Percentiles rank a stretch among this genome's conserved stretches.
Evolutionary conservation across 2,888 invertebrate genomes (phyloP).

Genomic region (Heteromyza rotundicornis): DNA sequence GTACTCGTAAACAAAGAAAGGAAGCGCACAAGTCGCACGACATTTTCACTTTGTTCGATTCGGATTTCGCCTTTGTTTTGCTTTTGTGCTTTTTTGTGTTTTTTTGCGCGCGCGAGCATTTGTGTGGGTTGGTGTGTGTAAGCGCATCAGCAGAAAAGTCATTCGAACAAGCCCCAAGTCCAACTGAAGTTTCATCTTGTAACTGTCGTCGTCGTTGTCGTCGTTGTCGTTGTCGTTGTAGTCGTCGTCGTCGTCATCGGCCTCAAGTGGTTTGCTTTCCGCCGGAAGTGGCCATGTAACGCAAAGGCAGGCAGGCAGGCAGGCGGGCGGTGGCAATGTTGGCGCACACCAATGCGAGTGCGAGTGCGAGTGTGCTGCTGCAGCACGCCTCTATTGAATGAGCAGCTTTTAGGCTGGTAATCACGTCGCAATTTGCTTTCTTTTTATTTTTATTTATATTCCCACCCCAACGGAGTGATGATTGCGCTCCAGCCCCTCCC

Average conservation of each 20-base stretch:
- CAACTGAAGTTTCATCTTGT: constrained; percentile 9
- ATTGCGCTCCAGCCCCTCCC: too few species aligned
- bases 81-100: neutral
- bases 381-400: too few species aligned
- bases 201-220: neutral
- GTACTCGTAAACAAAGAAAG: neutral
- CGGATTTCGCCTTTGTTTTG: neutral
- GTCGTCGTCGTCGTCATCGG: constrained; percentile 1
- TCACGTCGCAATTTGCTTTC: neutral
- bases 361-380: neutral
- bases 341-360: neutral
- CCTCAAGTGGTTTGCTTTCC: constrained; percentile 42
- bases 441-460: too few species aligned
- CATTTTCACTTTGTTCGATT: constrained; percentile 1
- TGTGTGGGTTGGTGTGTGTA: too few species aligned
- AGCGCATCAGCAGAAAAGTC: neutral
- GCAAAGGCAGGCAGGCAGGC: neutral
- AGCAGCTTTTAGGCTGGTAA: neutral
- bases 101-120: too few species aligned
- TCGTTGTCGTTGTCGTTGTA: neutral
- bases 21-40: neutral
- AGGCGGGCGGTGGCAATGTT: neutral
- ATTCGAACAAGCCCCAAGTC: neutral
- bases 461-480: too few species aligned
- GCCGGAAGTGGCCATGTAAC: constrained; percentile 27